Conservation (phyloP, 2,113 vertebrate species). For the Pteruthius melanotis region DNA sequence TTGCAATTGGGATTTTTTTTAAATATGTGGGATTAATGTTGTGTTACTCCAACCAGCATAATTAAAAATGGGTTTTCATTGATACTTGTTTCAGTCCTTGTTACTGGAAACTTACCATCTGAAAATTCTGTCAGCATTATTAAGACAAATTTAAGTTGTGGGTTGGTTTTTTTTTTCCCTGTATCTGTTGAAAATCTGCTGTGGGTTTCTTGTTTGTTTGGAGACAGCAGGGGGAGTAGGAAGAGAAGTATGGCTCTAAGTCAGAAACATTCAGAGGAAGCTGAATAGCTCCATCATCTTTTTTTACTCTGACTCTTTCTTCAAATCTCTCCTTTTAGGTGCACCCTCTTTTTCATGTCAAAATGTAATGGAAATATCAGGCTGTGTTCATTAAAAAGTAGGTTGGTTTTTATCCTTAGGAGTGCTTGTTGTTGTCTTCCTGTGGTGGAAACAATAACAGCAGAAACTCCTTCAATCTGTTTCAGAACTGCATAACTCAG, state of each 20-base stretch:
- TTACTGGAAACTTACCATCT: neutral
- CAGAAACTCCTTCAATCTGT: neutral
- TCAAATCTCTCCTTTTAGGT: neutral
- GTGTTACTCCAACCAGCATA: neutral
- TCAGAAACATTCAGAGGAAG: neutral
- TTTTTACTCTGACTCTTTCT: neutral
- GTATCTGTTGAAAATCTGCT: neutral
- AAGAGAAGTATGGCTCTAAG: neutral
- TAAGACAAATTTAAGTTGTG: neutral
- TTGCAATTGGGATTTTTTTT: neutral
- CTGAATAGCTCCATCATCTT: neutral
- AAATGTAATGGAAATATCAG: neutral
- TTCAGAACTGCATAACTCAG: neutral
- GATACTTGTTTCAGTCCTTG: neutral
- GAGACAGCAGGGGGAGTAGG: neutral
- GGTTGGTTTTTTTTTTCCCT: neutral
- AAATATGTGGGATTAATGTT: neutral
- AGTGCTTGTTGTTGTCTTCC: neutral
- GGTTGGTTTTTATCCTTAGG: neutral
- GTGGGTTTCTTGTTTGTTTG: neutral
- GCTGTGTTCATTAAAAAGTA: neutral
- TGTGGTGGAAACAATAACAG: neutral
- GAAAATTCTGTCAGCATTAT: neutral
- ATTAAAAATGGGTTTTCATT: neutral
- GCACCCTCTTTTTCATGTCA: neutral